A percentile compares a stretch with the other conserved stretches of the same genome.
Conservation (phyloP, 64 coral and sea anemone species). For the Dendrophyllia cribrosa region DNA sequence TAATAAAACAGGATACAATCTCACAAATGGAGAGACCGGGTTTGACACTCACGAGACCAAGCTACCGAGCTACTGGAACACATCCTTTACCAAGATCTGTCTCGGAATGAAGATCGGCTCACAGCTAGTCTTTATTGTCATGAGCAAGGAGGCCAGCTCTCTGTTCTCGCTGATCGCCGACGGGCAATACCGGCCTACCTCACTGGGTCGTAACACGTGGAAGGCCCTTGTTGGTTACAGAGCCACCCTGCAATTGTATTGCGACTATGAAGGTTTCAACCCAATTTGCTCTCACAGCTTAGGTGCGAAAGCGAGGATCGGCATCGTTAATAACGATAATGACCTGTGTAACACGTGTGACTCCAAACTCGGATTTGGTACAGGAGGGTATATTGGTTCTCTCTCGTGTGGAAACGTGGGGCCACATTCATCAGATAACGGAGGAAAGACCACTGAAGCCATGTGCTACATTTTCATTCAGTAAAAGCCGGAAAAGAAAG, state of each 20-base stretch:
- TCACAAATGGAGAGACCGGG: background rate
- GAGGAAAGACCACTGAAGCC: background rate
- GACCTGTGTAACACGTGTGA: conserved; percentile 5
- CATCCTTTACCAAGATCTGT: conserved; percentile 23
- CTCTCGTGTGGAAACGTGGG: conserved; percentile 11
- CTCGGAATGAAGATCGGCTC: conserved; percentile 11
- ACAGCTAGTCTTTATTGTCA: background rate
- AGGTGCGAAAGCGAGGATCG: background rate
- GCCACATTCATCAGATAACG: background rate
- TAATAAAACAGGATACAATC: conserved; percentile 8
- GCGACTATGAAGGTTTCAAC: conserved; percentile 7
- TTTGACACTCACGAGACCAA: conserved; percentile 1
- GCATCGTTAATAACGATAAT: conserved; percentile 9
- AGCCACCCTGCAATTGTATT: background rate
- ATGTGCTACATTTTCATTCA: conserved; percentile 32
- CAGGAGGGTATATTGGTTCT: background rate
- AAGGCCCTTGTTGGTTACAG: background rate
- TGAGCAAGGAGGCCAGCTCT: background rate
- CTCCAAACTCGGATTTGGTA: background rate
- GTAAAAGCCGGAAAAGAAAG: too few relatives aligned
- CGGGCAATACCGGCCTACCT: background rate
- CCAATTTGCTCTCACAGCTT: background rate
- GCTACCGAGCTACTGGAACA: conserved; percentile 7
- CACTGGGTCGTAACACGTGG: conserved; percentile 13
- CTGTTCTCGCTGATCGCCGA: conserved; percentile 23